Evolutionary conservation across 2,113 vertebrate species (phyloP), one percentile per base, ranked within the genome.

Genomic region (Dolichotis patagonum): DNA sequence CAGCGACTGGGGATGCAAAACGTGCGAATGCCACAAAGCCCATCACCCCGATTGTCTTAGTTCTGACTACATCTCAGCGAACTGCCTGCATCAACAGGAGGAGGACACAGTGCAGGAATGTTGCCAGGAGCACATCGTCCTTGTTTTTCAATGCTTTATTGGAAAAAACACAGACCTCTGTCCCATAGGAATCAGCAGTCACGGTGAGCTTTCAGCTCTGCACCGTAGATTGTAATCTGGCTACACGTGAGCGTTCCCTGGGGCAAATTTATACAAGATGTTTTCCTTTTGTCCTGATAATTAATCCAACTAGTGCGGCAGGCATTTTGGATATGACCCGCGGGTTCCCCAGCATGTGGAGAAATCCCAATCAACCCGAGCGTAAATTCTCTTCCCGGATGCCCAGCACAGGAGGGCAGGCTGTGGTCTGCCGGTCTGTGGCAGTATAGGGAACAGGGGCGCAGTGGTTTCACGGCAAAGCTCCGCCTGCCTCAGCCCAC

Each of bases 21-120:
- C 30, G n/a, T 95, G 84, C 8, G 35, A 60, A 52, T n/a, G 46
- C 82, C 83, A 63, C 73, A 32, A 46, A 69, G 80, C 30, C 41
- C 75, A 32, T 54, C 10, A 6, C 81, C 56, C 35, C 8, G 38
- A 13, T 26, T 82, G 78, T 60, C 73, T 95, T 92, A 35, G 83
- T 81, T 91, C 92, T 54, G 56, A 87, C 78, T 77, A 85, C 54
- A 83, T 92, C 83, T 93, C 63, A 86, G 30, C 32, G 92, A 92
- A 90, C 91, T 65, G 62, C 67, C 84, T 95, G 93, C 75, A 84
- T 94, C 87, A 49, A 80, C 43, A 32, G 38, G 91, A 63, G 54
- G 35, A 4, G 24, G 88, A 78, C n/a, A 46, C 0, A 30, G 73
- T n/a, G 41, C 14, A 9, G 46, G 83, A 67, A 38, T 56, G 28